phyloP scores from a whole-genome alignment of 1,140 invertebrate species.

The Pseudomyrmex concolor region DNA sequence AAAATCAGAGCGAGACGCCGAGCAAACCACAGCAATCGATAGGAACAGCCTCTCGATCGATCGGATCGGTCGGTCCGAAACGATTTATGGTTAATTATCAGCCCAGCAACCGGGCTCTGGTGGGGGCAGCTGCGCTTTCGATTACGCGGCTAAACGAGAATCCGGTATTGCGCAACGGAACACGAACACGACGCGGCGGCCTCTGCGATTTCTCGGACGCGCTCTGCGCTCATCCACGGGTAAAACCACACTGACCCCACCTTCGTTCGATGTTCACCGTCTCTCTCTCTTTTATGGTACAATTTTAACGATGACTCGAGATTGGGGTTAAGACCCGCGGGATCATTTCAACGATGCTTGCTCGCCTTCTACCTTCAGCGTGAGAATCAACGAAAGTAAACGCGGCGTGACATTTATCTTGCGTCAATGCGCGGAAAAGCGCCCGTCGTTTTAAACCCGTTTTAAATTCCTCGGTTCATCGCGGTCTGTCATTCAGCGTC shows the following conservation, averaged over 20 bases:
- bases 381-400: constrained; percentile 66
- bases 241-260: constrained; percentile 43
- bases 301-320: constrained; percentile 57
- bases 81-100: constrained; percentile 79
- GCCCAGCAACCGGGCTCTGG: constrained; percentile 27
- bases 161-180: constrained; percentile 54
- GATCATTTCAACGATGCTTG: constrained; percentile 60
- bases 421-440: constrained; percentile 46
- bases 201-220: constrained; percentile 50
- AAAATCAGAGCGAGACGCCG: constrained; percentile 37
- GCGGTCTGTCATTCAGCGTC: constrained; percentile 28
- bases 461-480: constrained; percentile 31
- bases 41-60: constrained; percentile 32
- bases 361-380: constrained; percentile 41
- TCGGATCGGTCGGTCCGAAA: constrained; percentile 65
- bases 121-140: constrained; percentile 38
- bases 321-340: constrained; percentile 64
- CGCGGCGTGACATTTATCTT: constrained; percentile 67
- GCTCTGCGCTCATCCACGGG: constrained; percentile 23
- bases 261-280: not conserved
- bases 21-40: constrained; percentile 4
- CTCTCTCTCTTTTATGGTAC: constrained; percentile 50
- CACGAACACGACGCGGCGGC: constrained; percentile 18
- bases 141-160: constrained; percentile 51
- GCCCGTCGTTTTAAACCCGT: constrained; percentile 4